These are phyloP conservation scores for Protomyctophum bolini DNA, from an alignment of 2,113 vertebrate genomes.

Conservation along the genomic window DNA sequence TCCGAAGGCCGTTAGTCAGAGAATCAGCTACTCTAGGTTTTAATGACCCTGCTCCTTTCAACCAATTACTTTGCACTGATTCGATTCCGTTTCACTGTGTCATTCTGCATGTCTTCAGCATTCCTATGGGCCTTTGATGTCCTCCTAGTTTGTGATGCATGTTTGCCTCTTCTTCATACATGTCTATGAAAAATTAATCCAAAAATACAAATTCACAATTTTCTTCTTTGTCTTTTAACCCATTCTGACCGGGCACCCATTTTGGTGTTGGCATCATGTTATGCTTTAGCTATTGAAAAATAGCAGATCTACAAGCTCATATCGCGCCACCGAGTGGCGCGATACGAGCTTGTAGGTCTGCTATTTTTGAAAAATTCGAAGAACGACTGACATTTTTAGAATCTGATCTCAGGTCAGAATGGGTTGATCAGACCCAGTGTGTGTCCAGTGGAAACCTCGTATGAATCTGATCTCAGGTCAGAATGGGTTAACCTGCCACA, in stretches of 20 bases:
- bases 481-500: not conserved
- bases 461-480: too few species aligned
- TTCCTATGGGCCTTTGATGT: not conserved
- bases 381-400: too few species aligned
- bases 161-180: not conserved
- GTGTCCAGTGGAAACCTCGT: too few species aligned
- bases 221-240: not conserved
- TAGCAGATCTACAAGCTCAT: too few species aligned
- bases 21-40: conserved; percentile 4
- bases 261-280: too few species aligned
- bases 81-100: not conserved
- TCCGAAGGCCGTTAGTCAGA: conserved; percentile 9
- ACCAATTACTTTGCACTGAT: conserved; percentile 3
- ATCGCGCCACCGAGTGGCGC: too few species aligned
- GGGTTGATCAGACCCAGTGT: too few species aligned
- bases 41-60: conserved; percentile 7
- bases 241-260: too few species aligned
- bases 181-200: not conserved
- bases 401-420: too few species aligned
- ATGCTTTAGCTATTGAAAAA: too few species aligned
- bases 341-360: too few species aligned
- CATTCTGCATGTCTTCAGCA: not conserved
- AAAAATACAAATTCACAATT: not conserved
- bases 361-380: too few species aligned
- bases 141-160: not conserved